These are phyloP conservation scores for Nerophis ophidion DNA, from an alignment of 2,113 vertebrate species.

Conservation along the genomic window DNA sequence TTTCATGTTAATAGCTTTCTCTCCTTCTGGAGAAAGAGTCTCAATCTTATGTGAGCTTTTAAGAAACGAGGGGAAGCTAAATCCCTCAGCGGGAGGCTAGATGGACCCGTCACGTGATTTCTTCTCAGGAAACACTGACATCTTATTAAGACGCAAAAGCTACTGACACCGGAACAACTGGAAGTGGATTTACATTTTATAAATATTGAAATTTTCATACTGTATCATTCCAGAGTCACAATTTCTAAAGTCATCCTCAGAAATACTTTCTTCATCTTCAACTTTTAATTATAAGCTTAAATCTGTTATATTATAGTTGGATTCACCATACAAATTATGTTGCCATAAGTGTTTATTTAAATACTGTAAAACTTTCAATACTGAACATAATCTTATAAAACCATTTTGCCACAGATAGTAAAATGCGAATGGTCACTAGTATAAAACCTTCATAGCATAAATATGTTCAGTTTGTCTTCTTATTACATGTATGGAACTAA, in stretches of 20 bases:
- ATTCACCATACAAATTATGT: neutral
- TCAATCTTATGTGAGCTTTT: constrained; percentile 22
- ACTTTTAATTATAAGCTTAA: too few species aligned
- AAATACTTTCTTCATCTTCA: neutral
- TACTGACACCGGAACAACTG: constrained; percentile 22
- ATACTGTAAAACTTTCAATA: too few species aligned
- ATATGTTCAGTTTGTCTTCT: too few species aligned
- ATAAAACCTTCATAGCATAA: too few species aligned
- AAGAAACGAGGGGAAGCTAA: constrained; percentile 25
- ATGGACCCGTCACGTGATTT: constrained; percentile 37
- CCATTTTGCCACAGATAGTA: too few species aligned
- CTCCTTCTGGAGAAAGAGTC: constrained; percentile 16
- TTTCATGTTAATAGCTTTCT: constrained; percentile 33
- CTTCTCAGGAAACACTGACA: constrained; percentile 32
- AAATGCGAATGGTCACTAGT: too few species aligned
- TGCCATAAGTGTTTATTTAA: neutral
- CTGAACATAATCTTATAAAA: too few species aligned
- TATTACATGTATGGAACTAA: too few species aligned
- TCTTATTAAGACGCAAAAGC: constrained; percentile 31
- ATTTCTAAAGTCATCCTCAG: neutral
- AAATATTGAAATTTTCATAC: constrained; percentile 17
- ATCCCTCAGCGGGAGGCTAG: constrained; percentile 34
- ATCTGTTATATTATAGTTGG: neutral
- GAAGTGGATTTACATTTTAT: constrained; percentile 27
- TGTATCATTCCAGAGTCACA: constrained; percentile 8